Evolutionary conservation across 2,113 vertebrate genomes (phyloP), one percentile per base, ranked within the genome.

Genomic region (Sialia sialis): DNA sequence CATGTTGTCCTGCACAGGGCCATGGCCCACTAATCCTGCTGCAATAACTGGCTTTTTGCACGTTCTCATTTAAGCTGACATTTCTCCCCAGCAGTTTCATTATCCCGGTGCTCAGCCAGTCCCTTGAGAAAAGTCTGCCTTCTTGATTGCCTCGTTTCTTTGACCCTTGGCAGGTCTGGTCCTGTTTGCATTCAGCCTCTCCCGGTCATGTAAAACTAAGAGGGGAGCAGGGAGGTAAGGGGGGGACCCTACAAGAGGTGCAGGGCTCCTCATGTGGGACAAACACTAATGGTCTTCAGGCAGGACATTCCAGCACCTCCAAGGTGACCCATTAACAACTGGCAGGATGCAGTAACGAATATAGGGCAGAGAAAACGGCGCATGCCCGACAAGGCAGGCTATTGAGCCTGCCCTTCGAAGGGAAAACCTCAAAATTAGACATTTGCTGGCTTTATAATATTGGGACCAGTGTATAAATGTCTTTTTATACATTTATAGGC

Each of bases 271-370:
- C 16, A 51, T 10, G 3, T 51, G 49, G 49, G 26, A 51, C 49
- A 51, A 66, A 10, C 27, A 1, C 43, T 93, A 68, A 93, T 63
- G 67, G 72, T 79, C 85, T 79, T 77, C 68, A 79, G 66, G 49
- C 63, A 90, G 89, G 89, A 87, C 95, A 88, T 79, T 68, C 67
- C 89, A 91, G 36, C 78, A 91, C 73, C 85, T 88, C 76, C 2
- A 16, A 66, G 18, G 75, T 43, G 56, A 96, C 73, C 85, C 74
- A 46, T 48, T 91, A 96, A 93, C 1, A 0, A 64, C 73, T 32
- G 54, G 44, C 69, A 89, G 70, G 55, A 93, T 58, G 87, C 3
- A 0, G 51, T 60, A 90, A 91, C 5, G 32, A 94, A 83, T 20
- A 48, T 0, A 75, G 60, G 67, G 70, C 82, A 64, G 79, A 69